Base-by-base conservation (phyloP, 2,888 invertebrate genomes). In the Eumerus sabulonum region DNA sequence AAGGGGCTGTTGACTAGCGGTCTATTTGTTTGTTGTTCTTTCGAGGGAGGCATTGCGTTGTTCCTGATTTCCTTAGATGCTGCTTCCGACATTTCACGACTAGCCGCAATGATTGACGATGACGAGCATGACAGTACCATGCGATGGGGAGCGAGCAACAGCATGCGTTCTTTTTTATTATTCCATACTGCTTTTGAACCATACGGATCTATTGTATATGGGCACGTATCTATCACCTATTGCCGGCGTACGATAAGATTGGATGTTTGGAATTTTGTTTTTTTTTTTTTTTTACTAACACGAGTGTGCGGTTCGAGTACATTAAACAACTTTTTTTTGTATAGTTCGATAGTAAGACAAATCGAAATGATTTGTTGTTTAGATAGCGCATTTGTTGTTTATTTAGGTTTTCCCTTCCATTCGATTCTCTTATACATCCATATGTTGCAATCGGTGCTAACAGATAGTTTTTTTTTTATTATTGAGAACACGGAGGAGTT, bases 1-100 rank as follows among this genome's bases (percentile, higher is more conserved):
- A 72, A 53, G 17, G 53, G 66, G 72, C n/a, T n/a, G n/a, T 7
- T 77, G 67, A 67, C 62, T 27, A 7, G 2, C 27, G 2, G 27
- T 27, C 27, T 2, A 73, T 77, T 57, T 77, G 77, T 77, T 77
- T 77, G 63, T 77, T 77, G 67, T 67, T 77, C 36, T 62, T 77
- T 1, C 66, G 60, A 54, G 60, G 44, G 16, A 36, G 59, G 13
- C 45, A 57, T 57, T 27, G 27, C 27, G 27, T 27, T 74, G 63
- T 79, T 79, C 74, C 79, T 79, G 74, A 74, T 70, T 67, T 73
- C 64, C 63, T 50, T 68, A n/a, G 79, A 79, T 64, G 59, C 60
- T 56, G 64, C 74, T 79, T 79, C 79, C 79, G 79, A 79, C 79
- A 79, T 74, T 70, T 68, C 51, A 42, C 68, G 79, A 74, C 68